A percentile compares a stretch with the other conserved stretches of the same genome.
phyloP scores from a whole-genome alignment of 2,888 invertebrate species.

The Xestia c-nigrum region DNA sequence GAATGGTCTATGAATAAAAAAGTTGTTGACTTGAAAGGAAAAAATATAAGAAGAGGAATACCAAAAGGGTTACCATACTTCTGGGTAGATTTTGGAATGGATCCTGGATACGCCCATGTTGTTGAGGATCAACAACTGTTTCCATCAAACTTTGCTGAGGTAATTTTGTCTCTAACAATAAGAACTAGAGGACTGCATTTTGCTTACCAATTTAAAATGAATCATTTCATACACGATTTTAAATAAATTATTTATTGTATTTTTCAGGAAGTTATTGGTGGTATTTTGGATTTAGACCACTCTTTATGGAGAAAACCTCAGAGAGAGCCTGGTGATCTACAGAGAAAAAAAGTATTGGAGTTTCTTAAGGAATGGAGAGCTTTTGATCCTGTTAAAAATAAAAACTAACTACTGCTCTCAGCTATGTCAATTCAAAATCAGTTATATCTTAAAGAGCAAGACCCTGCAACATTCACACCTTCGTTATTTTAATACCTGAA shows the following conservation, averaged over 20 bases:
- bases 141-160: constrained; percentile 97
- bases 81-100: constrained; percentile 97
- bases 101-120: constrained; percentile 98
- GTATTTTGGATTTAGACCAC: constrained; percentile 97
- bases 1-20: constrained; percentile 99
- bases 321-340: constrained; percentile 93
- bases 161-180: constrained; percentile 75
- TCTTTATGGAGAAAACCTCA: constrained; percentile 96
- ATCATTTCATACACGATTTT: not conserved
- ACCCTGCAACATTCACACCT: too few relatives aligned
- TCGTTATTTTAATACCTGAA: too few relatives aligned
- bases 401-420: constrained; percentile 25
- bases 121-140: constrained; percentile 98
- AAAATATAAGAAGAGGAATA: constrained; percentile 94
- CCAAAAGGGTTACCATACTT: constrained; percentile 99
- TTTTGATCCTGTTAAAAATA: constrained; percentile 89
- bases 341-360: constrained; percentile 93
- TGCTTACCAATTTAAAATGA: constrained; percentile 18
- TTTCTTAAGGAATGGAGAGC: constrained; percentile 93
- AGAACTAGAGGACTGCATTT: not conserved
- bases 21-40: constrained; percentile 90
- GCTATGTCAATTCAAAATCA: not conserved
- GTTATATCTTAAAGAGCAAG: too few relatives aligned
- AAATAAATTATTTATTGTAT: constrained; percentile 24
- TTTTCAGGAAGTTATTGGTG: constrained; percentile 97